Evolutionary conservation across 2,888 invertebrate genomes (phyloP).

Genomic region (Aleiodes alternator): DNA sequence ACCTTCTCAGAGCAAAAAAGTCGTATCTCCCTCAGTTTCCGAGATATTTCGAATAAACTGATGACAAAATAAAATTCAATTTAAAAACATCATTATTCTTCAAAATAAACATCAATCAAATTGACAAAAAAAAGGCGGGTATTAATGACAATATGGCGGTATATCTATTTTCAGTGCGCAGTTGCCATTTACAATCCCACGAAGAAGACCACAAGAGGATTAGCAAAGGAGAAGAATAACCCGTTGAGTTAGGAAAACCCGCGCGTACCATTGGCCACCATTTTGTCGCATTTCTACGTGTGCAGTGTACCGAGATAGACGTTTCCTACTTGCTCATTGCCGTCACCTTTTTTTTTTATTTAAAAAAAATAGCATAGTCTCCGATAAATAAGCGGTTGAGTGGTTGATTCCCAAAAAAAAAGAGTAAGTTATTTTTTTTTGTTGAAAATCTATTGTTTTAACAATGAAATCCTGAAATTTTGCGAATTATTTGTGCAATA

Average conservation of each 20-base stretch:
- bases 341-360: slow-evolving; percentile 11
- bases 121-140: neutral
- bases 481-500: too few species aligned
- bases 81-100: too few species aligned
- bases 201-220: slow-evolving; percentile 50
- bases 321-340: slow-evolving; percentile 4
- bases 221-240: slow-evolving; percentile 46
- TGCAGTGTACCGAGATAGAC: slow-evolving; percentile 53
- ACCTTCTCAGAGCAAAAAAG: too few species aligned
- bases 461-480: too few species aligned
- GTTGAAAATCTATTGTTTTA: too few species aligned
- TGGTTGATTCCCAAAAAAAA: too few species aligned
- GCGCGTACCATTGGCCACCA: slow-evolving; percentile 53
- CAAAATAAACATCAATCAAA: neutral
- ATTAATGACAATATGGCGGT: neutral
- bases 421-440: too few species aligned
- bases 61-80: too few species aligned
- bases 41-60: too few species aligned
- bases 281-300: slow-evolving; percentile 65
- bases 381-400: too few species aligned
- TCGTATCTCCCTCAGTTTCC: too few species aligned
- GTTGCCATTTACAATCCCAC: slow-evolving; percentile 46
- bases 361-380: neutral
- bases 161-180: slow-evolving; percentile 17
- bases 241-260: slow-evolving; percentile 35